Evolutionary conservation across 2,888 invertebrate genomes (phyloP).

Genomic region (Cephus nigrinus): DNA sequence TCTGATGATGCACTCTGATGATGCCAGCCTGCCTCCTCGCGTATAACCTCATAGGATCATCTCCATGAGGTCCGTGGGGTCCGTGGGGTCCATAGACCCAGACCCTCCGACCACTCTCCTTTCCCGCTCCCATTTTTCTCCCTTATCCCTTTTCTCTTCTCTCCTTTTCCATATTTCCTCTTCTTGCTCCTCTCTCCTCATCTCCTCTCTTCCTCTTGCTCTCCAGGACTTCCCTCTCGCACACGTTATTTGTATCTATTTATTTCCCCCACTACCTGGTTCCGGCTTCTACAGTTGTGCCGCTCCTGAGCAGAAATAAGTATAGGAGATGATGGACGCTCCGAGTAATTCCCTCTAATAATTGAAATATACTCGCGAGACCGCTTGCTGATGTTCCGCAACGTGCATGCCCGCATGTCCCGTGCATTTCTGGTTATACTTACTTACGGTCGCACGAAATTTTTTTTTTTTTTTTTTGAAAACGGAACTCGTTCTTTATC

Average conservation of each 20-base stretch:
- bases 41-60: conserved; percentile 61
- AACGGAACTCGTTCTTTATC: neutral
- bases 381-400: conserved; percentile 30
- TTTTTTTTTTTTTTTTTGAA: neutral
- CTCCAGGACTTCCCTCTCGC: conserved; percentile 11
- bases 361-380: conserved; percentile 65
- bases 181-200: conserved; percentile 14
- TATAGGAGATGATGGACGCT: conserved; percentile 66
- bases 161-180: conserved; percentile 11
- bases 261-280: conserved; percentile 8
- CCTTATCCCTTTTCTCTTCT: conserved; percentile 17
- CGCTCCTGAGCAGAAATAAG: conserved; percentile 63
- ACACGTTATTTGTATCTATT: neutral
- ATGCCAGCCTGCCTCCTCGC: conserved; percentile 46
- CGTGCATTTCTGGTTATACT: neutral
- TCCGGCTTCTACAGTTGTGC: conserved; percentile 36
- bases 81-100: conserved; percentile 30
- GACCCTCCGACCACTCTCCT: neutral
- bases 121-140: neutral
- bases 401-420: neutral
- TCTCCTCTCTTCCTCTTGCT: conserved; percentile 22
- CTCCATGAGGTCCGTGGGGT: conserved; percentile 34
- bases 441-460: neutral
- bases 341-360: conserved; percentile 66
- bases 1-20: conserved; percentile 66